Evolutionary conservation across 92 coral and sea anemone genomes (phyloP).

Genomic region (Heteractis magnifica): DNA sequence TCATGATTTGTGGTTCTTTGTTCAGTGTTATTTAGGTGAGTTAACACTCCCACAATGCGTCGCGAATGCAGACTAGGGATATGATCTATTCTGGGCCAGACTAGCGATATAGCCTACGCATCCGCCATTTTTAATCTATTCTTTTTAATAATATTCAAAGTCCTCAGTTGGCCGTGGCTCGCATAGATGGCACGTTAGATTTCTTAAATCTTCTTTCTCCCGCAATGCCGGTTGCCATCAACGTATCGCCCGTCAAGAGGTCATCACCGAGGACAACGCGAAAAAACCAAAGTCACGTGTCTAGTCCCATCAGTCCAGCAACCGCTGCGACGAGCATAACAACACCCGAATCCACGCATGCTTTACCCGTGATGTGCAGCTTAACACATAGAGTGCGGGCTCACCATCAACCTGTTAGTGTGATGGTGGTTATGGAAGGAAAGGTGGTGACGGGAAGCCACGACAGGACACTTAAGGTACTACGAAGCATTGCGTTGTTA

Average conservation of each 20-base stretch:
- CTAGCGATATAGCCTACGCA: too few species aligned
- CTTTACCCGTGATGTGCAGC: constrained; percentile 60
- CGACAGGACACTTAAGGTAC: constrained; percentile 89
- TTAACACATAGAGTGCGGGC: constrained; percentile 86
- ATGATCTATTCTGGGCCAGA: too few species aligned
- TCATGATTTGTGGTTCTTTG: too few species aligned
- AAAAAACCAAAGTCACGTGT: constrained; percentile 32
- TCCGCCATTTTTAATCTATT: not conserved
- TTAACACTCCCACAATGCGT: too few species aligned
- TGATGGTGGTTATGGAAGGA: constrained; percentile 64
- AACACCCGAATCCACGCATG: constrained; percentile 21
- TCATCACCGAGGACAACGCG: constrained; percentile 67
- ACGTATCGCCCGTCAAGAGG: constrained; percentile 74
- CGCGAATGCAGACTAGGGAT: too few species aligned
- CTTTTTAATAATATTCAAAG: constrained; percentile 24
- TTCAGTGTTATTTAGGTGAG: too few species aligned
- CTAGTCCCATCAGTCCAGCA: not conserved
- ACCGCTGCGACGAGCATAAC: constrained; percentile 9
- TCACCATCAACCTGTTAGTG: constrained; percentile 92
- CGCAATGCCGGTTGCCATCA: constrained; percentile 19
- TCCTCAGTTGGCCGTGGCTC: constrained; percentile 76
- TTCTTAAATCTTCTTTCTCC: constrained; percentile 71
- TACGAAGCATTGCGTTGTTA: not conserved
- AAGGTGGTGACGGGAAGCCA: constrained; percentile 87
- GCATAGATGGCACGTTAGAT: constrained; percentile 86